Conservation (phyloP, 2,888 invertebrate genomes). For the Steinernema carpocapsae region DNA sequence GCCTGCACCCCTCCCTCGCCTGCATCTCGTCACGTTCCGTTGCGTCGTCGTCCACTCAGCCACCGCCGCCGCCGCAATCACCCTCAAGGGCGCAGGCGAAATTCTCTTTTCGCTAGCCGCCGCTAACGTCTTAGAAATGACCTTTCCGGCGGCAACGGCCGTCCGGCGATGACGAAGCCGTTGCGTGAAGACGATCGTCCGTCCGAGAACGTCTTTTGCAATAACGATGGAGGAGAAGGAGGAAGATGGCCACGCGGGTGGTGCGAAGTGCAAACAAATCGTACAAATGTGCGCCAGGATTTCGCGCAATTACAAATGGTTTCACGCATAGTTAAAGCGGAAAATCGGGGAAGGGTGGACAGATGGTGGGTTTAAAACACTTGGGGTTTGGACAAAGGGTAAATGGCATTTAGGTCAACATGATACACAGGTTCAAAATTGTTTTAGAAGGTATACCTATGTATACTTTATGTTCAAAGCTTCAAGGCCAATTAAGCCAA, state of each 20-base stretch:
- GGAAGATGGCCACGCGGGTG: neutral
- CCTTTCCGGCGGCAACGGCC: conserved; percentile 14
- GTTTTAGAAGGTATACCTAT: too few relatives aligned
- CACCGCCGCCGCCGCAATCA: conserved; percentile 7
- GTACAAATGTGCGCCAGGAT: conserved; percentile 14
- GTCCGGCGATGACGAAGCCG: conserved; percentile 1
- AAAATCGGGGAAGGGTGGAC: too few relatives aligned
- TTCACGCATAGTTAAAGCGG: too few relatives aligned
- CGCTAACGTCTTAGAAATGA: neutral
- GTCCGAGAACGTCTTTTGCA: neutral
- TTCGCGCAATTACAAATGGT: neutral
- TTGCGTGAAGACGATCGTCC: neutral
- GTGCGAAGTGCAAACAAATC: conserved; percentile 25
- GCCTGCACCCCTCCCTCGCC: neutral
- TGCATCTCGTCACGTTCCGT: conserved; percentile 18
- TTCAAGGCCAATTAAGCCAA: too few relatives aligned
- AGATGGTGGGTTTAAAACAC: too few relatives aligned
- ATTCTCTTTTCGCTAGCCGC: neutral
- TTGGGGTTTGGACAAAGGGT: too few relatives aligned
- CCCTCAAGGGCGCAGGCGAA: conserved; percentile 5
- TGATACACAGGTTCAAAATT: too few relatives aligned
- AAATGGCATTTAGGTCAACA: too few relatives aligned
- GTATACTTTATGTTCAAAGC: too few relatives aligned
- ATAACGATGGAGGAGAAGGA: neutral
- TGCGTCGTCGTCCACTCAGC: conserved; percentile 24